Base-by-base conservation (phyloP, 2,888 invertebrate species). In the Hipparchia semele region DNA sequence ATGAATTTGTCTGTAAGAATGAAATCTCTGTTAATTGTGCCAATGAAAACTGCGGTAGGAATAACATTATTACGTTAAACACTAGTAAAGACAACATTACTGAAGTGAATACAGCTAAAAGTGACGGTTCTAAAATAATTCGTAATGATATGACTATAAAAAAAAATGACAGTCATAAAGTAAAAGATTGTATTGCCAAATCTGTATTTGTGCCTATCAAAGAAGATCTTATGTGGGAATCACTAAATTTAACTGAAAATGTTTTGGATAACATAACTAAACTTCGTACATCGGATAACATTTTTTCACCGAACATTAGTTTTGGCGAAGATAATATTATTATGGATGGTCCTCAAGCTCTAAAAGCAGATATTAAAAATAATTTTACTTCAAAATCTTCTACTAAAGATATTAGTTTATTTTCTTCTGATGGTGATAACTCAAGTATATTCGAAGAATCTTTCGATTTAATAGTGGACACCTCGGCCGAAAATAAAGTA, bases 371-470 rank as follows among this genome's bases (percentile, higher is more conserved):
- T 76, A 82, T 72, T 84, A 83, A 78, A 75, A 78, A 74, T 46
- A 73, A 51, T 74, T 46, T 68, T 53, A 73, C 64, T 78, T 80
- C 80, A 51, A 85, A 86, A 79, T 78, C 75, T 39, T 82, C 86
- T 9, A 78, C 80, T 3, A 90, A 89, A 84, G 92, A 92, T 77
- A 77, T 89, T 53, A 93, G 92, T 80, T 80, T 93, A 54, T 92
- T 93, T 84, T 92, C 92, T 54, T 90, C 90, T 6, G 94, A 94
- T 67, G 91, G 89, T 56, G 91, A 92, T 69, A 94, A 93, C 85
- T 94, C 94, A 2, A 94, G 92, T 84, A 81, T 95, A 65, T 95
- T 95, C 82, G 95, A 94, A 77, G 95, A 95, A 66, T 90, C 93
- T 51, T 78, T 95, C 61, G 94, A 95, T 78, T 87, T 90, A 61